Base-by-base conservation (phyloP, 2,113 vertebrate genomes). In the Dendrocopos noguchii region DNA sequence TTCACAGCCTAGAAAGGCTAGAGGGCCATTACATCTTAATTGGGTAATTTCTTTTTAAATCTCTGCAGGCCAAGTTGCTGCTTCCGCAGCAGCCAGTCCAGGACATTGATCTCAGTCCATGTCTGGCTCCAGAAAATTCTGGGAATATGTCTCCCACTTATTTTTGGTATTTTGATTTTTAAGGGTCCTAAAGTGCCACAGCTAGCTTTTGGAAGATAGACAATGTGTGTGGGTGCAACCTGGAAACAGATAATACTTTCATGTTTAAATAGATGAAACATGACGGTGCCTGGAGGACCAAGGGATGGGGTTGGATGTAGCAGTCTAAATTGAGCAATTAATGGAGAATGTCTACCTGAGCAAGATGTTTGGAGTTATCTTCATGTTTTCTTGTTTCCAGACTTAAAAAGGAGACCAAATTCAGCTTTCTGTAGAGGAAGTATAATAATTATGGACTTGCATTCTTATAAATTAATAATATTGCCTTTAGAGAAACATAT, bases 1-100 rank as follows among this genome's bases (percentile, higher is more conserved):
- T 95, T 97, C 93, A 95, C 84, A 94, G 88, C 63, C 88, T 94
- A 74, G 71, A 63, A 95, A 97, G 56, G 79, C 82, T 95, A 78
- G 68, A 95, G 88, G 42, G 59, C 74, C 66, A 87, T 96, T 97
- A 87, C 27, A 25, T 95, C 84, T 97, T 95, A 96, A 97, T 93
- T 96, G 87, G 72, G 87, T 96, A 96, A 97, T 97, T 96, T 97
- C 88, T 95, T 95, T 94, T 90, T 60, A 96, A 84, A 89, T 94
- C 89, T 97, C 92, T 18, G 17, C 96, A 97, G 91, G 46, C 78
- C 1, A 3, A 42, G 20, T 56, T 95, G 76, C 50, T 93, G 76
- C 47, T 95, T 96, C 82, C 31, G 36, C 87, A 78, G 52, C 0
- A 1, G 31, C 63, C 9, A 4, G 50, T 59, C 71, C 67, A 95